phyloP scores from a whole-genome alignment of 2,797 vertebrate species.

The Odontamblyopus rebecca region DNA sequence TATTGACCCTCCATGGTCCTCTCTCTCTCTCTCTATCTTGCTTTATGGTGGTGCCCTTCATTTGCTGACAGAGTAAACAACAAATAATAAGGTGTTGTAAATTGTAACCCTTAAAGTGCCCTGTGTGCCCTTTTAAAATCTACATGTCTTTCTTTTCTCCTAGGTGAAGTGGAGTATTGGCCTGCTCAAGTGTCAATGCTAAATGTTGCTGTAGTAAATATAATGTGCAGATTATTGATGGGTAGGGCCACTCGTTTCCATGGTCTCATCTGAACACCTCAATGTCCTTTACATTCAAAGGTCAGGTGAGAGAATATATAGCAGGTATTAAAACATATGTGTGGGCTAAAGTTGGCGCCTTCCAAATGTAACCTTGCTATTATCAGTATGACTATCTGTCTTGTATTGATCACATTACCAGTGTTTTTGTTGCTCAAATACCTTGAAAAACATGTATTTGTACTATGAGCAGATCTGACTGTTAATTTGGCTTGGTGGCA shows the following conservation, averaged over 20 bases:
- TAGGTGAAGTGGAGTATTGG: constrained; percentile 61
- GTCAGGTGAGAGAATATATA: constrained; percentile 18
- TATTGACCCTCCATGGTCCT: constrained; percentile 10
- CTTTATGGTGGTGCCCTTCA: constrained; percentile 28
- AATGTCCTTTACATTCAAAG: constrained; percentile 30
- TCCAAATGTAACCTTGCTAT: not conserved
- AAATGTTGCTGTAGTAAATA: constrained; percentile 47
- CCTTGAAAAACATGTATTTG: no score
- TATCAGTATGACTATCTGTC: no score
- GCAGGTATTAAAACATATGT: not conserved
- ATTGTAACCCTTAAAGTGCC: constrained; percentile 57
- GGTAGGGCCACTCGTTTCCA: constrained; percentile 46
- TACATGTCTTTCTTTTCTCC: constrained; percentile 63
- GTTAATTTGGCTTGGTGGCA: no score
- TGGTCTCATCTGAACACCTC: constrained; percentile 37
- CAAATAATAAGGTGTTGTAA: constrained; percentile 62
- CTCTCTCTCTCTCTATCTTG: constrained; percentile 12
- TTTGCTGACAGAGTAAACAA: constrained; percentile 57
- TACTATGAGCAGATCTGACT: no score
- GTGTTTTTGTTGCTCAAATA: no score
- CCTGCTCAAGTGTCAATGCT: constrained; percentile 27
- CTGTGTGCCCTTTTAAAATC: constrained; percentile 30
- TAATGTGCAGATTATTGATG: constrained; percentile 50
- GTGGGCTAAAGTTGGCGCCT: not conserved
- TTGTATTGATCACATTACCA: no score